Evolutionary conservation across 2,797 vertebrate genomes (phyloP).

Genomic region (Pyrocephalus nanus): DNA sequence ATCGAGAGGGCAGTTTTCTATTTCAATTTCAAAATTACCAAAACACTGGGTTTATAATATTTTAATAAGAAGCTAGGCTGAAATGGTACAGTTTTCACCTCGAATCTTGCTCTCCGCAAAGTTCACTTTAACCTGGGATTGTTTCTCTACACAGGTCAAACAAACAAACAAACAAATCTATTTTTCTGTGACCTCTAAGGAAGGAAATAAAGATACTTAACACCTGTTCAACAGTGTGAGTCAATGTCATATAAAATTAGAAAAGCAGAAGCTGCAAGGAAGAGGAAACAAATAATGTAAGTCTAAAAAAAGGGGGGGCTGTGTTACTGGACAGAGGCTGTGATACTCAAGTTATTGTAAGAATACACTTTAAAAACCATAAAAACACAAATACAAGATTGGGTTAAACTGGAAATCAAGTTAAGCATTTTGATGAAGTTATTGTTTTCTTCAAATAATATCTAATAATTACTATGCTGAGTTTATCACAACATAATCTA

Average conservation of each 20-base stretch:
- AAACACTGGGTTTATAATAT: slow-evolving; percentile 3
- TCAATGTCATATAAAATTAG: neutral
- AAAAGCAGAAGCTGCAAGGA: neutral
- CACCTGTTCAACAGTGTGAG: neutral
- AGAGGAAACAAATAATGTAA: neutral
- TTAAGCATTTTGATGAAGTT: neutral
- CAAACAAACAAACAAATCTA: neutral
- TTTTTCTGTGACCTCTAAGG: neutral
- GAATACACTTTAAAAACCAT: neutral
- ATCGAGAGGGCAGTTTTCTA: slow-evolving; percentile 14
- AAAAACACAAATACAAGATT: neutral
- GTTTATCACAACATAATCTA: neutral
- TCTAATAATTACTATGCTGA: neutral
- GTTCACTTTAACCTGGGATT: slow-evolving; percentile 32
- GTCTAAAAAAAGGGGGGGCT: neutral
- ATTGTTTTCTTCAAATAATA: neutral
- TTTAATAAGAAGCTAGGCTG: slow-evolving; percentile 31
- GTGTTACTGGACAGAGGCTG: neutral
- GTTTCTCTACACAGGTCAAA: neutral
- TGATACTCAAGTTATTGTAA: neutral
- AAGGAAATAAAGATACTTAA: slow-evolving; percentile 46
- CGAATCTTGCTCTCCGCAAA: neutral
- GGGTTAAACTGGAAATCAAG: neutral
- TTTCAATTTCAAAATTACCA: slow-evolving; percentile 42
- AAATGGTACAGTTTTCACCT: neutral